A percentile compares a stretch with the other conserved stretches of the same genome.
phyloP scores from a whole-genome alignment of 2,113 vertebrate genomes.

The Chionis minor region DNA sequence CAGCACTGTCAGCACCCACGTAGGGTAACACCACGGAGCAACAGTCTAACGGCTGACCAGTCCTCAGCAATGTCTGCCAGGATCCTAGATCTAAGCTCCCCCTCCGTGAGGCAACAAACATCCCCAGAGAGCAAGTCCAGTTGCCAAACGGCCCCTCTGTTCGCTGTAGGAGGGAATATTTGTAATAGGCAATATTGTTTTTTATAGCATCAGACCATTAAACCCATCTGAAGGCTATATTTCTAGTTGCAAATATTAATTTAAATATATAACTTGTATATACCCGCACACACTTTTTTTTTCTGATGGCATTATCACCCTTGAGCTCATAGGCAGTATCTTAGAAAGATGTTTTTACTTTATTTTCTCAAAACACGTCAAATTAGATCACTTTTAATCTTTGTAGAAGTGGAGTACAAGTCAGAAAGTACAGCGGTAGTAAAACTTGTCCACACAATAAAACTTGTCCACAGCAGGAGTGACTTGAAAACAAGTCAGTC shows the following conservation, averaged over 20 bases:
- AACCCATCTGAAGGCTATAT: background rate
- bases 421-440: background rate
- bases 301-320: background rate
- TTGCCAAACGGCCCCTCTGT: background rate
- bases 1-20: background rate
- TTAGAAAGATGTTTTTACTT: background rate
- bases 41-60: background rate
- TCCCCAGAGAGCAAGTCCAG: background rate
- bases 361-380: background rate
- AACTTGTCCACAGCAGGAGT: background rate
- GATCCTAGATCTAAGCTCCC: background rate
- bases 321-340: background rate
- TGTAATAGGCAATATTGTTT: background rate
- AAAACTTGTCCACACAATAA: background rate
- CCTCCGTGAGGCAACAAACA: background rate
- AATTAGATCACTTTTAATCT: background rate
- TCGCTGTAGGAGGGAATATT: background rate
- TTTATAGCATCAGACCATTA: background rate
- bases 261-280: background rate
- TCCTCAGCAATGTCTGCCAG: background rate
- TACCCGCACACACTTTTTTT: background rate
- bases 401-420: background rate
- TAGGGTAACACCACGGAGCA: background rate
- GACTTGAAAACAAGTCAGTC: background rate
- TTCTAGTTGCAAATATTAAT: background rate